Evolutionary conservation across 2,113 vertebrate species (phyloP).

Genomic region (Oncorhynchus clarkii): DNA sequence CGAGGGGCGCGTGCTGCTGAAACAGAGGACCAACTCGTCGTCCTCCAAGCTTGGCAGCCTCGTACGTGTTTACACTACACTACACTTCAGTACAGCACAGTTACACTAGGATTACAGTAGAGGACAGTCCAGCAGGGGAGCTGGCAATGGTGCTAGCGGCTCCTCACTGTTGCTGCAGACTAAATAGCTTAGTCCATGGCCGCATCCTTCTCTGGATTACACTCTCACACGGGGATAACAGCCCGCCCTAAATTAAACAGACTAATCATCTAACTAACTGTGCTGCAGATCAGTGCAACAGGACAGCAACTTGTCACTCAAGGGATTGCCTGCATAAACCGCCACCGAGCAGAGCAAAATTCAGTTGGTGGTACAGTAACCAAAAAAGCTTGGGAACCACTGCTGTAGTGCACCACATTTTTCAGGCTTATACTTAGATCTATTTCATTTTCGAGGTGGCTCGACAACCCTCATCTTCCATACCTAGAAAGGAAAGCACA

Average conservation of each 20-base stretch:
- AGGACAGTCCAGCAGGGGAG: not conserved
- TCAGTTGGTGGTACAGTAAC: too few species aligned
- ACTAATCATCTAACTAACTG: conserved; percentile 18
- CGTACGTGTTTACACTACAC: conserved; percentile 71
- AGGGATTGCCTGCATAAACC: not conserved
- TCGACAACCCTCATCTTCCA: not conserved
- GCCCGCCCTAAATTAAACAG: conserved; percentile 28
- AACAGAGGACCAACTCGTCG: conserved; percentile 86
- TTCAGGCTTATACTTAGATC: too few species aligned
- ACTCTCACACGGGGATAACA: conserved; percentile 24
- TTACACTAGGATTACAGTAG: too few species aligned
- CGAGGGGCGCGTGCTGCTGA: conserved; percentile 78
- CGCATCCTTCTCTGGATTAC: conserved; percentile 29
- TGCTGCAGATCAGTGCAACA: not conserved
- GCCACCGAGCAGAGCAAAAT: too few species aligned
- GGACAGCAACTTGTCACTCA: not conserved
- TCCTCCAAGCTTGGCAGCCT: conserved; percentile 97
- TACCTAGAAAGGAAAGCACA: not conserved
- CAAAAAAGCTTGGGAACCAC: too few species aligned
- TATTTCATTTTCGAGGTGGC: too few species aligned
- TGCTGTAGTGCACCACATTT: too few species aligned
- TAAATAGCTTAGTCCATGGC: conserved; percentile 3
- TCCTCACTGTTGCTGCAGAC: not conserved
- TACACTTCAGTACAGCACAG: too few species aligned
- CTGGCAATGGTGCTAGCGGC: not conserved